Percentiles rank a stretch among this genome's conserved stretches.
Evolutionary conservation across 2,797 vertebrate genomes (phyloP).

Genomic region (Tangara arthus): DNA sequence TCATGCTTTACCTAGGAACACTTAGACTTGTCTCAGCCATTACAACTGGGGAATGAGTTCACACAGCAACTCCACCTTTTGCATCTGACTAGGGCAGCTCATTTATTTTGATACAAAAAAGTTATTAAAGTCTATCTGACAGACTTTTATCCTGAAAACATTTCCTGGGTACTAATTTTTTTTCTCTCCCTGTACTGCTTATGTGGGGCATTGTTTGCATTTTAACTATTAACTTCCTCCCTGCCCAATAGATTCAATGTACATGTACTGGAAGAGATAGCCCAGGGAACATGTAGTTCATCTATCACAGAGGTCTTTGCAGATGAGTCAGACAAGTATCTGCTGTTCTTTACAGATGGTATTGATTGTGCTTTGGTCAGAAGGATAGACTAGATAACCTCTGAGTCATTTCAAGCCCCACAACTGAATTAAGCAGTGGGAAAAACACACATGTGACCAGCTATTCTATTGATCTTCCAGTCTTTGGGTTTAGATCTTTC

Average conservation of each 20-base stretch:
- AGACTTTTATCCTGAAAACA: not conserved
- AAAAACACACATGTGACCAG: not conserved
- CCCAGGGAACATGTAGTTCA: not conserved
- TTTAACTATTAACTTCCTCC: not conserved
- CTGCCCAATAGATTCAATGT: not conserved
- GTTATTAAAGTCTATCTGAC: not conserved
- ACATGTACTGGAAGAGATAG: not conserved
- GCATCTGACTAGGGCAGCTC: not conserved
- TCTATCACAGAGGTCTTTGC: not conserved
- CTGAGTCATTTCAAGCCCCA: not conserved
- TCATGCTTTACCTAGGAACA: not conserved
- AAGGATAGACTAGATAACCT: not conserved
- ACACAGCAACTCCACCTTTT: not conserved
- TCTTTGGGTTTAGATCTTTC: not conserved
- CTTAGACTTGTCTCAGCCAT: not conserved
- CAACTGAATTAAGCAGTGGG: not conserved
- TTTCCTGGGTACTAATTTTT: not conserved
- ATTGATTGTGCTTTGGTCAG: not conserved
- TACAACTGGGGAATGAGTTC: not conserved
- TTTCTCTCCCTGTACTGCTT: not conserved
- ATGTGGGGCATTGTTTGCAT: not conserved
- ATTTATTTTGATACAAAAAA: not conserved
- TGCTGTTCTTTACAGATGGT: not conserved
- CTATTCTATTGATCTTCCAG: not conserved
- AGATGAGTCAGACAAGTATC: slow-evolving; percentile 15